Base-by-base conservation (phyloP, 2,113 vertebrate species). In the Puma concolor region DNA sequence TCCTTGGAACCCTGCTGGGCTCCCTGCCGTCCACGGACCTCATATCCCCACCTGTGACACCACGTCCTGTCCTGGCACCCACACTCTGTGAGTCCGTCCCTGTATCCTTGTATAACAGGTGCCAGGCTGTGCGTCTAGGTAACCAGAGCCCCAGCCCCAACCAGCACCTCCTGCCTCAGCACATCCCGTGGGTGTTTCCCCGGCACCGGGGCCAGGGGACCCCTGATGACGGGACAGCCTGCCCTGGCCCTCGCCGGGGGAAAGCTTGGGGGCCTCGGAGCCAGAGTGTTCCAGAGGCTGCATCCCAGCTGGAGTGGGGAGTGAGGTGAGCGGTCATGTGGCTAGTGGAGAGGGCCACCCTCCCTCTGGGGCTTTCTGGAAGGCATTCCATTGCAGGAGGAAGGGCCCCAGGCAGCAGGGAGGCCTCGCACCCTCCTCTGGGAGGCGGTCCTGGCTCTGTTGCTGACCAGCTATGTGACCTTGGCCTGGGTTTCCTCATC, bases 111-210 rank as follows among this genome's bases (percentile, higher is more conserved):
- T 1, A 0, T 19, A 19, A 71, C 44, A 23, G 41, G 41, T 0
- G 9, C 21, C 6, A 4, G n/a, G 63, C 6, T 0, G 29, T 54
- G 21, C 83, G 0, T n/a, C 25, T 13, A 31, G n/a, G 29, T 5
- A 41, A 4, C 54, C 29, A 13, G 19, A n/a, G 72, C 4, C 19
- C 25, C 50, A 5, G 13, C 82, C 57, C 25, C 3, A 1, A 17
- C 4, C 1, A 31, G 44, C 54, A 8, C 23, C 38, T 21, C 29
- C 48, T 8, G 29, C 4, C 0, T 19, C 3, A 5, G 72, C 60
- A 1, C 0, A 7, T 0, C n/a, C 10, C 3, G 12, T 4, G 4
- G 25, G 4, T 10, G 10, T 44, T 17, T 33, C 25, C 72, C 27
- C 13, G 2, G 27, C 33, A 2, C 19, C 33, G 21, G 38, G 38